A percentile compares a stretch with the other conserved stretches of the same genome.
Evolutionary conservation across 2,113 vertebrate species (phyloP).

Genomic region (Lophius piscatorius): DNA sequence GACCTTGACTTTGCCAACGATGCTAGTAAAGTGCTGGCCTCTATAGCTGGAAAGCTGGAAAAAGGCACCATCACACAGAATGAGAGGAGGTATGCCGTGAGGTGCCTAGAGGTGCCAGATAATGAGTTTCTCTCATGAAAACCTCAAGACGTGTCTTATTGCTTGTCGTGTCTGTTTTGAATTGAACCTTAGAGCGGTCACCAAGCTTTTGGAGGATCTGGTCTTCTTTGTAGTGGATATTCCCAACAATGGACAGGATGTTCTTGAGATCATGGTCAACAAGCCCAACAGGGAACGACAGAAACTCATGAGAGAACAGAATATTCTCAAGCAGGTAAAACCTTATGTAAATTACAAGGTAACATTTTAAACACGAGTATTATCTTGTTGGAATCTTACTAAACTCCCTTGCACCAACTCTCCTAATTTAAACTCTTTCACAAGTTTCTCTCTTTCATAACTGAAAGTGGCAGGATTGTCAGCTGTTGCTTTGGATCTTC

Average conservation of each 20-base stretch:
- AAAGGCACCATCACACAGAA: conserved; percentile 99
- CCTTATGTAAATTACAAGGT: too few species aligned
- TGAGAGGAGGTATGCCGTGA: conserved; percentile 90
- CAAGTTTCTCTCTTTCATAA: too few species aligned
- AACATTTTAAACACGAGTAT: too few species aligned
- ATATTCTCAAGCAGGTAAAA: conserved; percentile 95
- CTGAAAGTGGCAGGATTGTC: too few species aligned
- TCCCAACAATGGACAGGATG: conserved; percentile 95
- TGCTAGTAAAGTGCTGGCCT: conserved; percentile 96
- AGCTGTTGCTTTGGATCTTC: background rate
- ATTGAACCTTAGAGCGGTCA: conserved; percentile 86
- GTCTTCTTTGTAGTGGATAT: conserved; percentile 98
- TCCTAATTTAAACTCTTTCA: too few species aligned
- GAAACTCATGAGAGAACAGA: conserved; percentile 98
- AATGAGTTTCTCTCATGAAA: background rate
- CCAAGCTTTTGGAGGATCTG: conserved; percentile 94
- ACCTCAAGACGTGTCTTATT: background rate
- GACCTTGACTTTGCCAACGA: conserved; percentile 99
- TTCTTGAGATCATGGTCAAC: conserved; percentile 96
- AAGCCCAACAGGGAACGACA: conserved; percentile 98
- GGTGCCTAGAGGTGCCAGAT: background rate
- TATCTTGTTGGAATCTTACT: background rate
- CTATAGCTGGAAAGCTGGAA: conserved; percentile 96
- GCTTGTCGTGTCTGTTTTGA: conserved; percentile 15
- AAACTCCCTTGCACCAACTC: too few species aligned